Evolutionary conservation across 2,797 vertebrate species (phyloP).

Genomic region (Sphenodon punctatus): DNA sequence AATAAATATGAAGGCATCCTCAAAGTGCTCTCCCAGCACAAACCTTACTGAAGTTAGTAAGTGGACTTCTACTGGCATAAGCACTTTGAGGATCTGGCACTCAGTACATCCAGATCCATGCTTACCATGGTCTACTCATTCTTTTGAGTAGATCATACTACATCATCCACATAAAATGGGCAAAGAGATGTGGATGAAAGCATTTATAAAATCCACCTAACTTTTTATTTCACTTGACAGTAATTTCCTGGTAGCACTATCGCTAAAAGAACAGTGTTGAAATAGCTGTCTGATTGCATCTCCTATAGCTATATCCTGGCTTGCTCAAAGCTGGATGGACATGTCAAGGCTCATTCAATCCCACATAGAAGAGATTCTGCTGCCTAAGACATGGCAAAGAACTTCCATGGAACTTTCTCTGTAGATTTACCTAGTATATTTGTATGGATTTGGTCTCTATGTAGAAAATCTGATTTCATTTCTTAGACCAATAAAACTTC

Average conservation of each 20-base stretch:
- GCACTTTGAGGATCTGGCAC: too few relatives aligned
- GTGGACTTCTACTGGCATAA: too few relatives aligned
- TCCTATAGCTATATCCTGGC: neutral
- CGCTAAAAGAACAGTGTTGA: neutral
- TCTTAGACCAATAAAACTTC: too few relatives aligned
- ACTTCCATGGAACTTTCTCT: neutral
- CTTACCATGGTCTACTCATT: too few relatives aligned
- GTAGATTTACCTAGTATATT: neutral
- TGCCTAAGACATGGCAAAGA: neutral
- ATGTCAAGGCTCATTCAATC: neutral
- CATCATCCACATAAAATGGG: neutral
- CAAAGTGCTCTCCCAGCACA: too few relatives aligned
- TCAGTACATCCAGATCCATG: too few relatives aligned
- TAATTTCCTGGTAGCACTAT: neutral
- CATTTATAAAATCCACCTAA: neutral
- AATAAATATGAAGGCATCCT: too few relatives aligned
- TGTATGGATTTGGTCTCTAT: neutral
- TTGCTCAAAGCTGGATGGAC: neutral
- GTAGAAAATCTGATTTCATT: too few relatives aligned
- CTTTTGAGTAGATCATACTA: too few relatives aligned
- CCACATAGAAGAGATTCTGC: neutral
- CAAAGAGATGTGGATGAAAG: neutral
- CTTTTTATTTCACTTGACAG: neutral
- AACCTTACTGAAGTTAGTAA: too few relatives aligned
- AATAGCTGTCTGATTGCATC: neutral